These are phyloP conservation scores for Villa cingulata DNA, from an alignment of 2,888 invertebrate genomes.

Conservation along the genomic window DNA sequence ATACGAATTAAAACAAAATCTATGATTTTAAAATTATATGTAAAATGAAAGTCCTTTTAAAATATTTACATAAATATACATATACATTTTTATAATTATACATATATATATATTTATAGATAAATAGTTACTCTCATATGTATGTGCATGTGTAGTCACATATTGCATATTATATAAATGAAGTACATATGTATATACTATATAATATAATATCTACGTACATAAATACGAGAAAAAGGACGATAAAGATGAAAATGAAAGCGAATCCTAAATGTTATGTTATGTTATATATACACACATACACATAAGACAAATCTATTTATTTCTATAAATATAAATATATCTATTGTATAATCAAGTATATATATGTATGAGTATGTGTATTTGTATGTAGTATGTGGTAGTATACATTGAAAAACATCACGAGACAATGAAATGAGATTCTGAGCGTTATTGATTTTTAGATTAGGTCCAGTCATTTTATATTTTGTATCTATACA, in stretches of 20 bases:
- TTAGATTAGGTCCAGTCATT: slow-evolving; percentile 7
- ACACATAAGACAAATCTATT: too few species aligned
- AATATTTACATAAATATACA: not conserved
- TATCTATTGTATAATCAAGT: too few species aligned
- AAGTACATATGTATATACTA: too few species aligned
- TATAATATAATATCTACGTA: too few species aligned
- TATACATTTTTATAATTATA: not conserved
- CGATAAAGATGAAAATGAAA: not conserved
- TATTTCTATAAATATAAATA: not conserved
- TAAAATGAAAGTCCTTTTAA: not conserved
- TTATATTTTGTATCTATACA: not conserved
- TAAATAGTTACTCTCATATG: not conserved
- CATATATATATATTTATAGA: not conserved
- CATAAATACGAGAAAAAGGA: not conserved
- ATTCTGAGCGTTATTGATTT: slow-evolving; percentile 7
- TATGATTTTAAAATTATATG: too few species aligned
- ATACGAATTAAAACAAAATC: not conserved
- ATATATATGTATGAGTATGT: too few species aligned
- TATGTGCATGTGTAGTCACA: not conserved
- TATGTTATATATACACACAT: too few species aligned
- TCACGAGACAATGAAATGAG: slow-evolving; percentile 5
- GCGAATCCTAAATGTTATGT: too few species aligned
- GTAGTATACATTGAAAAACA: not conserved
- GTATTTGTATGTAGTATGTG: too few species aligned
- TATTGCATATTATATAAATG: too few species aligned